Conservation (phyloP, 2,888 invertebrate species). For the Endomychus coccineus region DNA sequence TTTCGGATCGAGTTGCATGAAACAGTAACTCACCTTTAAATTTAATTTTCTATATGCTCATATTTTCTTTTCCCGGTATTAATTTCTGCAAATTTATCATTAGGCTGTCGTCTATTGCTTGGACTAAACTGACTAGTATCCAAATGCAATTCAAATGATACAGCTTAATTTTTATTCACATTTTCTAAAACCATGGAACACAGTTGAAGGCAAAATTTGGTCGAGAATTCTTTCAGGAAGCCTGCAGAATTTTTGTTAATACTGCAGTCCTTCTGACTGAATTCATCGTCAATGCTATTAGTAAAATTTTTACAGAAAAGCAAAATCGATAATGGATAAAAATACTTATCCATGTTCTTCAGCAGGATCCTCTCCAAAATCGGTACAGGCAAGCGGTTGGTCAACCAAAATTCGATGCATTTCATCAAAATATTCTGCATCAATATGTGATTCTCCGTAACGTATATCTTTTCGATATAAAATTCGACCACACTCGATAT, state of each 20-base stretch:
- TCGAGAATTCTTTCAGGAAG: conserved; percentile 43
- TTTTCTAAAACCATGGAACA: conserved; percentile 45
- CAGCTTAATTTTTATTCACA: conserved; percentile 38
- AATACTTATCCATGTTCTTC: conserved; percentile 45
- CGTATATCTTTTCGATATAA: conserved; percentile 40
- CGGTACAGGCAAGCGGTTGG: conserved; percentile 38
- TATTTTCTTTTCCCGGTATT: too few relatives aligned
- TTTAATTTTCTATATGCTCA: too few relatives aligned
- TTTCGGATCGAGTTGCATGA: too few relatives aligned
- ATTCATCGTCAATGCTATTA: conserved; percentile 36
- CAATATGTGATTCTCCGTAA: conserved; percentile 42
- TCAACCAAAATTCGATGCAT: conserved; percentile 43
- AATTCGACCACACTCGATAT: conserved; percentile 40
- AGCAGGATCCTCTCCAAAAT: conserved; percentile 40
- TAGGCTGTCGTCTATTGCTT: too few relatives aligned
- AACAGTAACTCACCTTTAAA: too few relatives aligned
- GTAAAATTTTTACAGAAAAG: conserved; percentile 44
- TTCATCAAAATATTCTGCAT: conserved; percentile 44
- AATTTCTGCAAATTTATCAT: too few relatives aligned
- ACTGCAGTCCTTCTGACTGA: conserved; percentile 26
- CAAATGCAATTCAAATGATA: not conserved
- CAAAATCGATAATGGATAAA: conserved; percentile 43
- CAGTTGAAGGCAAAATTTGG: conserved; percentile 44
- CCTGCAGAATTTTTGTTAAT: conserved; percentile 36
- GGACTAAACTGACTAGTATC: conserved; percentile 5